A percentile compares a stretch with the other conserved stretches of the same genome.
Evolutionary conservation across 2,797 vertebrate species (phyloP).

Genomic region (Alca torda): DNA sequence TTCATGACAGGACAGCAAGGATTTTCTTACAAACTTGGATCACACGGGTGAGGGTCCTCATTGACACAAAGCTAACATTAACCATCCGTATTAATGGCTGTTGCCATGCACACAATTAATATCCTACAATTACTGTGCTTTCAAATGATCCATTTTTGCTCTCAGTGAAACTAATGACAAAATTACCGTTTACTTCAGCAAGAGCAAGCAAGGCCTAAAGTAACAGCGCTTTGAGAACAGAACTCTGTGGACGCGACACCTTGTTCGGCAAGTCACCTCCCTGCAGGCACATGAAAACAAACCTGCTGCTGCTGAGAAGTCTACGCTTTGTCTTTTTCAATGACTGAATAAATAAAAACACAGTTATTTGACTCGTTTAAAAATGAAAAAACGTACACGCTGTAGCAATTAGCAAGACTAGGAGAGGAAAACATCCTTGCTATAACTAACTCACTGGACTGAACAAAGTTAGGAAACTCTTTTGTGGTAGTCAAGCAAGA

Average conservation of each 20-base stretch:
- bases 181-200: background rate
- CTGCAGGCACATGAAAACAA: rapidly evolving
- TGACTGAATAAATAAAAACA: background rate
- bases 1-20: background rate
- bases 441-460: background rate
- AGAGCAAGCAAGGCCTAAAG: background rate
- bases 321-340: background rate
- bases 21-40: background rate
- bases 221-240: background rate
- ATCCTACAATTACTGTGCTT: background rate
- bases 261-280: background rate
- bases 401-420: background rate
- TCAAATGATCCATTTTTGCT: background rate
- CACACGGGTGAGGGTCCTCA: background rate
- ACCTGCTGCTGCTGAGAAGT: background rate
- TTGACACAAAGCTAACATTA: background rate
- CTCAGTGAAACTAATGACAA: background rate
- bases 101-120: background rate
- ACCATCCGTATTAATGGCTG: background rate
- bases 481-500: rapidly evolving
- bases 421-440: background rate
- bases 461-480: background rate
- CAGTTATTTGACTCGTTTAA: background rate
- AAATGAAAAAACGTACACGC: background rate
- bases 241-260: background rate